Conservation (phyloP, 2,797 vertebrate species). For the Sciurus vulgaris region DNA sequence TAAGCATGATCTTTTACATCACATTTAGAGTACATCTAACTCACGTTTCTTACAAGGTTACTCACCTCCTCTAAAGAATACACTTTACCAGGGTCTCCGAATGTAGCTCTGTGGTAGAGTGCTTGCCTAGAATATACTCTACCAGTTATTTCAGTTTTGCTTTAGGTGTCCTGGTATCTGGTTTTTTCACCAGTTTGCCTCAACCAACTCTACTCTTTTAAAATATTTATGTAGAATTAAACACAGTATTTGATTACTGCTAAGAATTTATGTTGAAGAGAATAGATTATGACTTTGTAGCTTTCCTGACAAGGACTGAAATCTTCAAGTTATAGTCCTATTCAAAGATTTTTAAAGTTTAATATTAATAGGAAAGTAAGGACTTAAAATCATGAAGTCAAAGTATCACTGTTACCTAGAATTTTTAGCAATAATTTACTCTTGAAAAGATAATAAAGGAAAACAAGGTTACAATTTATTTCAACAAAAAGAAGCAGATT, state of each 20-base stretch:
- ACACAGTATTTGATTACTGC: not conserved
- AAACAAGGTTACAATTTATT: conserved; percentile 24
- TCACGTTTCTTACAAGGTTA: not conserved
- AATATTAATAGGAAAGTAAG: conserved; percentile 1
- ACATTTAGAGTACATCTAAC: conserved; percentile 13
- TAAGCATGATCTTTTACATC: not conserved
- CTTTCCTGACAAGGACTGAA: not conserved
- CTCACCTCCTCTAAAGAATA: not conserved
- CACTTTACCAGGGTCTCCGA: not conserved
- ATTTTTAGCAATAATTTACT: conserved; percentile 47
- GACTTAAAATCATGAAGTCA: not conserved
- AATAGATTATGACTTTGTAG: not conserved
- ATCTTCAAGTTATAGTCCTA: not conserved
- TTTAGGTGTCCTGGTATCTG: not conserved
- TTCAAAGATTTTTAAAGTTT: conserved; percentile 11
- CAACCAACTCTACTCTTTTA: not conserved
- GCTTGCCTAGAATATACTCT: not conserved
- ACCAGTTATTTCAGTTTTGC: not conserved
- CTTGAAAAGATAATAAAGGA: conserved; percentile 47
- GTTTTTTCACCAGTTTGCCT: not conserved
- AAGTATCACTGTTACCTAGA: not conserved
- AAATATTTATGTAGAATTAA: conserved; percentile 25
- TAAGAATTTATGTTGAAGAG: conserved; percentile 1
- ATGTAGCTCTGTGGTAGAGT: too few relatives aligned
- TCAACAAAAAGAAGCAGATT: not conserved